phyloP scores from a whole-genome alignment of 2,113 vertebrate species.

The Pipra filicauda region DNA sequence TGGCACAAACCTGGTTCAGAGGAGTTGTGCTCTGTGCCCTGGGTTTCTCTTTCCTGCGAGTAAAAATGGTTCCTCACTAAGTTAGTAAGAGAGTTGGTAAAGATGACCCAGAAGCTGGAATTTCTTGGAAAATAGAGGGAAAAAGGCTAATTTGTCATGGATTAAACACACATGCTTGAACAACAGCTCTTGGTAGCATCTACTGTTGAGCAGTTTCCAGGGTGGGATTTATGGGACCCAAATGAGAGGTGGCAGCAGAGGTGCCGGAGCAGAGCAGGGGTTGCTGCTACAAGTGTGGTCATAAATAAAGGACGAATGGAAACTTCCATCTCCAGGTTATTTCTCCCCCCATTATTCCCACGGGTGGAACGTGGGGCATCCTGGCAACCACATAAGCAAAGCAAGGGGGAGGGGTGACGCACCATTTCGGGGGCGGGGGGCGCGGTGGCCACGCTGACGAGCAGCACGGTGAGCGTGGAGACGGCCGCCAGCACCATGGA shows the following conservation, averaged over 20 bases:
- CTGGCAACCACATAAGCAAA: not conserved
- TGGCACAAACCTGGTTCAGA: slow-evolving; percentile 26
- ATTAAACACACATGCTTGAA: not conserved
- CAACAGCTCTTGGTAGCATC: not conserved
- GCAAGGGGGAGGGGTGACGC: not conserved
- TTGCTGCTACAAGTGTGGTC: not conserved
- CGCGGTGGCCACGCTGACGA: slow-evolving; percentile 82
- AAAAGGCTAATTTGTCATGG: not conserved
- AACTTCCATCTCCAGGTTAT: not conserved
- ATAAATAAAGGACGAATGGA: not conserved
- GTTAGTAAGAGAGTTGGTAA: slow-evolving; percentile 12
- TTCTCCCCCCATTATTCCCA: not conserved
- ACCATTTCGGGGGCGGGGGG: slow-evolving; percentile 77
- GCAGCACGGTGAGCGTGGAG: slow-evolving; percentile 76
- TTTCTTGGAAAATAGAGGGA: slow-evolving; percentile 11
- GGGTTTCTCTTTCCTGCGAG: not conserved
- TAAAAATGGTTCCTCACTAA: slow-evolving; percentile 24
- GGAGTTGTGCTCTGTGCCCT: slow-evolving; percentile 4
- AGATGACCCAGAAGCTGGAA: slow-evolving; percentile 34
- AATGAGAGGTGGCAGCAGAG: not conserved
- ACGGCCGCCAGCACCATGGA: slow-evolving; percentile 82
- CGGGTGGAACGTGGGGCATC: accelerated
- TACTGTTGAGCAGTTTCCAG: not conserved
- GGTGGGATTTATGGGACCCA: not conserved
- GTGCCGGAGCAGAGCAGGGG: not conserved